A percentile compares a stretch with the other conserved stretches of the same genome.
Conservation (phyloP, 2,797 vertebrate genomes). For the Schizopygopsis pylzovi region DNA sequence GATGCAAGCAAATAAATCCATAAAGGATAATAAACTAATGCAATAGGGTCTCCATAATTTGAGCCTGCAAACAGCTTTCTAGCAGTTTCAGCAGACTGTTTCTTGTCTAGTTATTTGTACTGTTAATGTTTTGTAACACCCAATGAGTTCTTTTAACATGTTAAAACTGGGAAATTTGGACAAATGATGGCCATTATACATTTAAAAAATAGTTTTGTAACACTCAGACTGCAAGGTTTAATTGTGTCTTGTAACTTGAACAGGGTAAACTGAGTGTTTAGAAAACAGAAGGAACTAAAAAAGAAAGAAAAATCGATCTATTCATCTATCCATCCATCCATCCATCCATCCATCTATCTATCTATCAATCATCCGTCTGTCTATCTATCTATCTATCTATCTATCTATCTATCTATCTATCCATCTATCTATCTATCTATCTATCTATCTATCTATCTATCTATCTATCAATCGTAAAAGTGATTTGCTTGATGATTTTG, state of each 20-base stretch:
- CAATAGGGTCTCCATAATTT: neutral
- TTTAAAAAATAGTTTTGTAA: neutral
- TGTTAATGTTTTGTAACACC: too few relatives aligned
- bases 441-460: too few relatives aligned
- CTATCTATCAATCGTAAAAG: too few relatives aligned
- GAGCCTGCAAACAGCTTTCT: neutral
- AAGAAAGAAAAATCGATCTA: neutral
- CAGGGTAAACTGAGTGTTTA: neutral
- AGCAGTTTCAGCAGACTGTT: neutral
- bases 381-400: too few relatives aligned
- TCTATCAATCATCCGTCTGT: too few relatives aligned
- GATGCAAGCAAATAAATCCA: neutral
- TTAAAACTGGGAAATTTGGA: neutral
- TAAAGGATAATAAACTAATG: neutral
- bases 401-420: too few relatives aligned
- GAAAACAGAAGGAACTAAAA: neutral
- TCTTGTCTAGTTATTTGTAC: neutral
- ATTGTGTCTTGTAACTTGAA: neutral
- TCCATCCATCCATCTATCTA: too few relatives aligned
- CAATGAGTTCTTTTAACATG: too few relatives aligned
- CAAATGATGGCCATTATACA: neutral
- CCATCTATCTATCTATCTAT: too few relatives aligned
- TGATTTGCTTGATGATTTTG: neutral
- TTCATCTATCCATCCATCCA: too few relatives aligned
- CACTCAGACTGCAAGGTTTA: neutral